phyloP scores from a whole-genome alignment of 2,888 invertebrate species.

The Epirrhoe tristata region DNA sequence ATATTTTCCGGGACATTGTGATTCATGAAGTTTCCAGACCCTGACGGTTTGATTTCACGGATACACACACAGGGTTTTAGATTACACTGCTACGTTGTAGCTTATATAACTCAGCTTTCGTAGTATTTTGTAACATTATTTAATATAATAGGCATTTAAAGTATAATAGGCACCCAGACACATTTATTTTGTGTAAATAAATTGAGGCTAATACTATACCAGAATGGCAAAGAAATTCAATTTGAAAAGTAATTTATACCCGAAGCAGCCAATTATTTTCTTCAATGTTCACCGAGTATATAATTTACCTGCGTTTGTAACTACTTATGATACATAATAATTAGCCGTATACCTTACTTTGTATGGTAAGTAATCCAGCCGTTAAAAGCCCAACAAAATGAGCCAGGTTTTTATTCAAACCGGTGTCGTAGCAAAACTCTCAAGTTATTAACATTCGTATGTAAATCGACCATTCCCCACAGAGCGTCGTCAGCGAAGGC shows the following conservation, averaged over 20 bases:
- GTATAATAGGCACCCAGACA: too few species aligned
- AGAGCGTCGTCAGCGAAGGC: slow-evolving; percentile 67
- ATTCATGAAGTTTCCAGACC: slow-evolving; percentile 82
- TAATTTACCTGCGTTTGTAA: background rate
- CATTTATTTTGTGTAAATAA: too few species aligned
- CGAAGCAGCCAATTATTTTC: background rate
- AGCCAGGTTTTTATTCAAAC: slow-evolving; percentile 33
- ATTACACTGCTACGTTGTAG: slow-evolving; percentile 7
- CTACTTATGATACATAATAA: background rate
- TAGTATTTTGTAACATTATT: too few species aligned
- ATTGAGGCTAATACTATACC: too few species aligned
- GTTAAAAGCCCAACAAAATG: slow-evolving; percentile 18
- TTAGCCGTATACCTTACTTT: slow-evolving; percentile 20
- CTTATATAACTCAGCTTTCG: background rate
- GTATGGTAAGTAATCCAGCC: slow-evolving; percentile 21
- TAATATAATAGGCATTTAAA: too few species aligned
- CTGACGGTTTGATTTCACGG: slow-evolving; percentile 69
- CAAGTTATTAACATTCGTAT: slow-evolving; percentile 81
- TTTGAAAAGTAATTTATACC: too few species aligned
- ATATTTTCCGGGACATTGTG: slow-evolving; percentile 84
- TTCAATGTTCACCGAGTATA: background rate
- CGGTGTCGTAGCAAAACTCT: slow-evolving; percentile 40
- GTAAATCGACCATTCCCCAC: slow-evolving; percentile 74
- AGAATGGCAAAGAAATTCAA: too few species aligned
- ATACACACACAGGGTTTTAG: slow-evolving; percentile 49